Evolutionary conservation across 2,888 invertebrate species (phyloP).

Genomic region (Folsomia candida): DNA sequence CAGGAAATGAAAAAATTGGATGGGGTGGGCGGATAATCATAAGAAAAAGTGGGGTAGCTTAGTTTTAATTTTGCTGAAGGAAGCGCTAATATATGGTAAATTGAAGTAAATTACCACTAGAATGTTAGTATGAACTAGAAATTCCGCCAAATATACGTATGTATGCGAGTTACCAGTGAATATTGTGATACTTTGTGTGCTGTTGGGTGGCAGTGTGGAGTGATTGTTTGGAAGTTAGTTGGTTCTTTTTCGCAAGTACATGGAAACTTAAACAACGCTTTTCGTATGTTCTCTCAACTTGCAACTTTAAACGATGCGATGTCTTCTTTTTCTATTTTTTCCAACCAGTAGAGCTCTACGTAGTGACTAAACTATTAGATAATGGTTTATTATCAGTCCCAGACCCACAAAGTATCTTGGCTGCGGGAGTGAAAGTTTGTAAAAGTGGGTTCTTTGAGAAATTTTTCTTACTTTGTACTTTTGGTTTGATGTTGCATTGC

Average conservation of each 20-base stretch:
- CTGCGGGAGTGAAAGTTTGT: not conserved
- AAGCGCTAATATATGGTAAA: not conserved
- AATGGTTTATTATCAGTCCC: not conserved
- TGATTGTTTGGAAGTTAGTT: not conserved
- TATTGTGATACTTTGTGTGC: not conserved
- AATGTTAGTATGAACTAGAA: too few species aligned
- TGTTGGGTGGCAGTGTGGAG: not conserved
- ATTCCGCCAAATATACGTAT: not conserved
- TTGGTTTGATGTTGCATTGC: not conserved
- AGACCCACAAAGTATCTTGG: not conserved
- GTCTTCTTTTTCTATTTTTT: not conserved
- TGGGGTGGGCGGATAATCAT: constrained; percentile 9
- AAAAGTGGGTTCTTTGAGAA: not conserved
- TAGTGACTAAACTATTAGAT: not conserved
- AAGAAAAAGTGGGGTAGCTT: constrained; percentile 12
- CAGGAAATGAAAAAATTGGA: not conserved
- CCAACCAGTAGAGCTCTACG: not conserved
- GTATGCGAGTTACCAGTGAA: not conserved
- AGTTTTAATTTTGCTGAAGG: constrained; percentile 13
- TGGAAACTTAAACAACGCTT: not conserved
- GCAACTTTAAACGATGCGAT: not conserved
- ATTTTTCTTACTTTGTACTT: not conserved
- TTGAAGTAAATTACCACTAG: not conserved
- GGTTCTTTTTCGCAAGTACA: not conserved
- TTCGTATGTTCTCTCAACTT: too few species aligned